Base-by-base conservation (phyloP, 2,888 invertebrate species). In the Pollenia labialis region DNA sequence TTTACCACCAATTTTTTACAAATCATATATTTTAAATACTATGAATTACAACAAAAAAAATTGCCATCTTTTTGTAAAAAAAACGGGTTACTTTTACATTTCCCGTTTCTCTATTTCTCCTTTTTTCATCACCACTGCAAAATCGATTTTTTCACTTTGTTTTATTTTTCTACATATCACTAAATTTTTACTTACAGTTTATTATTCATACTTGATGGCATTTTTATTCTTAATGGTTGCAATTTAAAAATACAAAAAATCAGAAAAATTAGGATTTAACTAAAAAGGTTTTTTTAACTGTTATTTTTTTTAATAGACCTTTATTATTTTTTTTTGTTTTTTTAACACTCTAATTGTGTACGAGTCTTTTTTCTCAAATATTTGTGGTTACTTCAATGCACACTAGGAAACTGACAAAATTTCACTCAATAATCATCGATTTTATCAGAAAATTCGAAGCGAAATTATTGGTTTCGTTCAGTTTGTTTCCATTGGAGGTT, bases 151-250 rank as follows among this genome's bases (percentile, higher is more conserved):
- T 90, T 81, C 80, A 85, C 87, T 87, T 89, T 89, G 89, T 88
- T 85, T 81, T 23, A 23, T 23, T 85, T 83, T 87, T 54, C 44
- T 60, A 44, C 16, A 54, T 40, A 16, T 40, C 87, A 88, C 87
- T 89, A 54, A 77, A 80, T 75, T 52, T 89, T 90, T 93, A 93
- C 92, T 93, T 93, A 93, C 92, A 93, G 92, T 92, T 93, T 93
- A 93, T 93, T 93, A 93, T 93, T 93, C 93, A 93, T 93, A 89
- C 90, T 92, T 90, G 93, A 93, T 91, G 92, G 92, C 92, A 93
- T 93, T 89, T 92, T 93, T 87, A 91, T 90, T 90, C 90, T 90
- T 91, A 92, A 90, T 92, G 90, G 90, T 92, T 92, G 90, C 88
- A 91, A 91, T 80, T 91, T 90, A 89, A 90, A 56, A 80, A 77